Base-by-base conservation (phyloP, 2,113 vertebrate species). In the Loxodonta africana region DNA sequence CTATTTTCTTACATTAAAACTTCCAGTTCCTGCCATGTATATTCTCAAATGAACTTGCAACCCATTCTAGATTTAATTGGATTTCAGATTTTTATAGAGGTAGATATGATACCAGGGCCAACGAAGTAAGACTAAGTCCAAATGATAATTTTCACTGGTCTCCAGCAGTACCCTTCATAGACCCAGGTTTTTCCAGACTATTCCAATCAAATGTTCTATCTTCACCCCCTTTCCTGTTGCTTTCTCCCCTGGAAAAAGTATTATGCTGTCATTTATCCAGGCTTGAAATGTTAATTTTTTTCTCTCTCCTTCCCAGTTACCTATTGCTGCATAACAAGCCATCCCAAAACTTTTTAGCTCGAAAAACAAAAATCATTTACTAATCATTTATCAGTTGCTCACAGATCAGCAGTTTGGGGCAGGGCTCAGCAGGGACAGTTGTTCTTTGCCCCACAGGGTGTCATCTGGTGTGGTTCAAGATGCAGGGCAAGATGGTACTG, bases 11-110 rank as follows among this genome's bases (percentile, higher is more conserved):
- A 37, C 57, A 62, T 74, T 89, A 83, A 85, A 93, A 67, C 2
- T 80, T 84, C n/a, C 8, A 90, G 20, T 76, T 20, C 63, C 62
- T 83, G 14, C 12, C 8, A 62, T 51, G 1, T 77, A 95, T 77
- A 77, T 57, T 96, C 60, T 77, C 37, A 90, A 84, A 93, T 92
- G 86, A 78, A 93, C 8, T 89, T 95, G 62, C 21, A 93, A 20
- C 65, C 91, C 14, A 67, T 14, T 77, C 8, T 84, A 91, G 28
- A 95, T 83, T 95, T 86, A 78, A 89, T 63, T 95, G 41, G n/a
- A 78, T 71, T 91, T 93, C 67, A 67, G 20, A 23, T 33, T 91
- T 76, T 94, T 86, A 65, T 53, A 87, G 28, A 83, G 14, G 8
- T 63, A 80, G 25, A 30, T 77, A 83, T 80, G 67, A 86, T 25